Percentiles rank a stretch among this genome's conserved stretches.
Evolutionary conservation across 2,888 invertebrate genomes (phyloP).

Genomic region (Synergus umbraculus): DNA sequence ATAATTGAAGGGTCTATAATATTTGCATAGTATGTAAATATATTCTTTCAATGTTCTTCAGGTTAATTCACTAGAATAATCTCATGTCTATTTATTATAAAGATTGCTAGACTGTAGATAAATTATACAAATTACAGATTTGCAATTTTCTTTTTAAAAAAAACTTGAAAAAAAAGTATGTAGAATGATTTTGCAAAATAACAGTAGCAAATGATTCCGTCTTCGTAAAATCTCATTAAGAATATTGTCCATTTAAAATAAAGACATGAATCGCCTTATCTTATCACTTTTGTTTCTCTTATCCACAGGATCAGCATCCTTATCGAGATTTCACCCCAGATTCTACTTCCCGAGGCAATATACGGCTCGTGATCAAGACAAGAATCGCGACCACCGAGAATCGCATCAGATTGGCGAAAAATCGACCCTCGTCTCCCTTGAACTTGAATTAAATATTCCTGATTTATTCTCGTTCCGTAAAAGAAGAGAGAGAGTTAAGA

Average conservation of each 20-base stretch:
- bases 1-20: not conserved
- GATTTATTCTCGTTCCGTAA: not conserved
- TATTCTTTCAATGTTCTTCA: not conserved
- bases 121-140: not conserved
- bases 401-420: constrained; percentile 30
- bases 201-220: not conserved
- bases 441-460: constrained; percentile 27
- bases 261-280: not conserved
- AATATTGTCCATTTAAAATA: not conserved
- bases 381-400: constrained; percentile 24
- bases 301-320: constrained; percentile 26
- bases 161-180: too few species aligned
- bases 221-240: not conserved
- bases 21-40: not conserved
- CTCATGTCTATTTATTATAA: not conserved
- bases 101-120: not conserved
- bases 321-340: constrained; percentile 8
- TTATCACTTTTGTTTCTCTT: constrained; percentile 28
- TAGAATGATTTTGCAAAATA: not conserved
- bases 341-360: constrained; percentile 8
- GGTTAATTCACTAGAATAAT: not conserved
- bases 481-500: not conserved
- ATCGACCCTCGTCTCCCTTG: constrained; percentile 28
- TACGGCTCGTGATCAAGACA: constrained; percentile 34
- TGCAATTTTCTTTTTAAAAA: not conserved